Conservation (phyloP, 2,797 vertebrate species). For the Thunnus albacares region DNA sequence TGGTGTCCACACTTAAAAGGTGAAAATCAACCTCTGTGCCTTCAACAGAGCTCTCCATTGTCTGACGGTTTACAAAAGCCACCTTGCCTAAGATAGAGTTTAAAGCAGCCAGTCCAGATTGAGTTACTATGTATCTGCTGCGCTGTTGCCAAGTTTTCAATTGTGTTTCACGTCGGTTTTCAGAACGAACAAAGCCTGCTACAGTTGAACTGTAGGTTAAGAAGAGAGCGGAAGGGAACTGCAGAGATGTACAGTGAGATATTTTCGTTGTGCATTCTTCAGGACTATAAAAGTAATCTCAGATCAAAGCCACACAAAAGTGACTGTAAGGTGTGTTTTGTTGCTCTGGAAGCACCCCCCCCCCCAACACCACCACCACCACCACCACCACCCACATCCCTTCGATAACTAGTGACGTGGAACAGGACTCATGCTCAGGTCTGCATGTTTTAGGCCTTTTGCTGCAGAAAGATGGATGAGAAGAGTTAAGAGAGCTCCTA, state of each 20-base stretch:
- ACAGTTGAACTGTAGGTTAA: constrained; percentile 66
- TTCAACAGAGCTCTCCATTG: constrained; percentile 83
- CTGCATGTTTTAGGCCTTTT: background rate
- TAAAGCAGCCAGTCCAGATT: constrained; percentile 68
- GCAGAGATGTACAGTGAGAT: constrained; percentile 70
- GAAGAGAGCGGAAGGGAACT: constrained; percentile 63
- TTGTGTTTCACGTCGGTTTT: constrained; percentile 71
- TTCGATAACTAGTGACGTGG: background rate
- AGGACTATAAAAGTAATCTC: constrained; percentile 65
- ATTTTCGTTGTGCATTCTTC: constrained; percentile 53
- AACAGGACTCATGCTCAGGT: constrained; percentile 3
- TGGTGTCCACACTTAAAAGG: constrained; percentile 80
- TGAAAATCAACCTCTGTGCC: constrained; percentile 78
- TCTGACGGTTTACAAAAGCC: constrained; percentile 75
- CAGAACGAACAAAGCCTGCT: constrained; percentile 65
- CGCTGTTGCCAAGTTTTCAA: constrained; percentile 66
- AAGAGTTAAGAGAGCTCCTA: no score
- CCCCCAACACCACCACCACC: background rate
- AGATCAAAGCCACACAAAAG: constrained; percentile 62
- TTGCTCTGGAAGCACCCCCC: constrained; percentile 2
- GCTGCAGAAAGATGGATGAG: no score
- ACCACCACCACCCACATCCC: constrained; percentile 9
- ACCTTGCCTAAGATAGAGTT: constrained; percentile 67
- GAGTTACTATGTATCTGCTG: constrained; percentile 66
- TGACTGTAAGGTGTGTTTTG: constrained; percentile 45